These are phyloP conservation scores for Onychomys leucogaster DNA, from an alignment of 2,797 vertebrate genomes.

Conservation along the genomic window DNA sequence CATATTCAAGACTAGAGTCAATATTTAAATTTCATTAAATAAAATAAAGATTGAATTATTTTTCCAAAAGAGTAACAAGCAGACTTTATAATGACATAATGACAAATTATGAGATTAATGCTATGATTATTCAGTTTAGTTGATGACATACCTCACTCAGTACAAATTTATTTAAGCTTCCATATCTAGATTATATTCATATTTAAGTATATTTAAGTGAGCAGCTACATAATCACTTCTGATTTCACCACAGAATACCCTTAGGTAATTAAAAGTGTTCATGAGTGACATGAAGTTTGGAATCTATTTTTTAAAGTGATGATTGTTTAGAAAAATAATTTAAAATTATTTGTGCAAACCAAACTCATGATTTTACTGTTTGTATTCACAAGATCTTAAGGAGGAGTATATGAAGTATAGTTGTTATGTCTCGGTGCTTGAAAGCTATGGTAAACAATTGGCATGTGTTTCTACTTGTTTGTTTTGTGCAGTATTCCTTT, in stretches of 20 bases:
- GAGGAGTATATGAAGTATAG: not conserved
- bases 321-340: not conserved
- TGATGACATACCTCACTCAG: constrained; percentile 53
- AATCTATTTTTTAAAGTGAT: not conserved
- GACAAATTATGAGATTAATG: constrained; percentile 52
- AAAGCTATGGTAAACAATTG: not conserved
- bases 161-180: constrained; percentile 39
- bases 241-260: not conserved
- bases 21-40: constrained; percentile 30
- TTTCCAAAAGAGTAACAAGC: constrained; percentile 14
- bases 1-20: constrained; percentile 44
- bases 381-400: not conserved
- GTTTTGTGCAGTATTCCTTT: not conserved
- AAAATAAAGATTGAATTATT: constrained; percentile 59
- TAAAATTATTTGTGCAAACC: not conserved
- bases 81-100: constrained; percentile 54
- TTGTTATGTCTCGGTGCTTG: not conserved
- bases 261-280: not conserved
- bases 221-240: not conserved
- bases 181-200: constrained; percentile 16
- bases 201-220: constrained; percentile 55
- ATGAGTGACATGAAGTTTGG: not conserved
- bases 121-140: constrained; percentile 52
- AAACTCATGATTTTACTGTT: constrained; percentile 24
- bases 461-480: constrained; percentile 3